Evolutionary conservation across 2,888 invertebrate genomes (phyloP).

Genomic region (Parnassius apollo): DNA sequence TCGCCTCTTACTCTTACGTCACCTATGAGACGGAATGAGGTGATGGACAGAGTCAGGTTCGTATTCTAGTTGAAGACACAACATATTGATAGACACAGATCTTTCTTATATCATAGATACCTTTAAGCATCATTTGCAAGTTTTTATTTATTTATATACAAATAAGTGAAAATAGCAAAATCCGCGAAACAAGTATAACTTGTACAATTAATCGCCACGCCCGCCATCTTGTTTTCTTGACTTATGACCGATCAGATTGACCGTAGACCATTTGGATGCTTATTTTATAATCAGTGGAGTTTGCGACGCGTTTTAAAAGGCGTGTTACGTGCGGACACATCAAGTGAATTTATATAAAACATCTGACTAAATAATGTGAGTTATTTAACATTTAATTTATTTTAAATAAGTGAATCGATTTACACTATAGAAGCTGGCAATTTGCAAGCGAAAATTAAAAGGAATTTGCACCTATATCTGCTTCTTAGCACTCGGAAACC

Average conservation of each 20-base stretch:
- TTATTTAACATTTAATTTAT: conserved; percentile 5
- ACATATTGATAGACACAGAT: no score
- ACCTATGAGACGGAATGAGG: no score
- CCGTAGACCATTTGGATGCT: conserved; percentile 3
- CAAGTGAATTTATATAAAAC: background rate
- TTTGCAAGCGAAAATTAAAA: background rate
- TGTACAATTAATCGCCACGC: conserved; percentile 17
- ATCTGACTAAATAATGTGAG: conserved; percentile 13
- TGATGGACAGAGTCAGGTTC: no score
- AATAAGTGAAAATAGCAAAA: background rate
- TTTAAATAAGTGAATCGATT: background rate
- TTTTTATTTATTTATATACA: background rate
- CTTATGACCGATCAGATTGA: conserved; percentile 28
- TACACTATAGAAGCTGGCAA: background rate
- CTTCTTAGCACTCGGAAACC: background rate
- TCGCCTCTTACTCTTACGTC: no score
- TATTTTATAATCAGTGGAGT: conserved; percentile 7
- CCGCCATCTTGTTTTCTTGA: conserved; percentile 28
- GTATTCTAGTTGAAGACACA: no score
- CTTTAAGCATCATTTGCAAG: no score
- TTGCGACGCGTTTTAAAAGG: background rate
- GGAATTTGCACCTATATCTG: background rate
- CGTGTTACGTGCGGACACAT: background rate
- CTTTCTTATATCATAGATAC: no score
- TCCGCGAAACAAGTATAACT: conserved; percentile 13